A percentile compares a stretch with the other conserved stretches of the same genome.
Evolutionary conservation across 35 echinoderm and acorn worm species (phyloP).

Genomic region (Ptychodera flava): DNA sequence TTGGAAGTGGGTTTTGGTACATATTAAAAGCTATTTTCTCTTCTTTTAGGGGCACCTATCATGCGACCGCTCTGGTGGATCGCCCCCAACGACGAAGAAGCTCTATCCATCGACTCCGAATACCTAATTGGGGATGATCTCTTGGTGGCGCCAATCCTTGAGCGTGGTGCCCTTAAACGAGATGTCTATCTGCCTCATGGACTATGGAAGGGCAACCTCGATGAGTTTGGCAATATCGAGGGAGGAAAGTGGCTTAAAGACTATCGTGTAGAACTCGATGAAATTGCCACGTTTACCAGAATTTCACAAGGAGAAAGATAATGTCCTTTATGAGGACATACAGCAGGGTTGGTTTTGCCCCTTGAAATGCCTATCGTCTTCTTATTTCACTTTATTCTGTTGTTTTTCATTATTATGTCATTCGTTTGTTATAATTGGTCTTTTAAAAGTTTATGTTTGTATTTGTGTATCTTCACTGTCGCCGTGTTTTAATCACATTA

Average conservation of each 20-base stretch:
- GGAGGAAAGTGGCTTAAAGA: slow-evolving; percentile 30
- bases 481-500: too few relatives aligned
- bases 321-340: not conserved
- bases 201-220: not conserved
- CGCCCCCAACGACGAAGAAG: not conserved
- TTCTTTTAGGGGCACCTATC: not conserved
- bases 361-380: too few relatives aligned
- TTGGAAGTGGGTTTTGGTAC: too few relatives aligned
- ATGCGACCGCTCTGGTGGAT: not conserved
- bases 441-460: too few relatives aligned
- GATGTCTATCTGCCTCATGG: not conserved
- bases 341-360: too few relatives aligned
- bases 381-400: too few relatives aligned
- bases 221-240: not conserved
- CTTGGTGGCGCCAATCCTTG: not conserved
- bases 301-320: slow-evolving; percentile 10
- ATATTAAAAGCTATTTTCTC: not conserved
- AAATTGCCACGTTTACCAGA: slow-evolving; percentile 43
- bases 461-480: too few relatives aligned
- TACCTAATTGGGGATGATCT: not conserved
- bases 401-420: too few relatives aligned
- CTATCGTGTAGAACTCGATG: slow-evolving; percentile 34
- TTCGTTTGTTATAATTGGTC: too few relatives aligned
- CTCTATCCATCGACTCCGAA: not conserved
- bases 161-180: not conserved